Percentiles rank a stretch among this genome's conserved stretches.
These are phyloP conservation scores for Ovis canadensis DNA, from an alignment of 2,113 vertebrate genomes.

Conservation along the genomic window DNA sequence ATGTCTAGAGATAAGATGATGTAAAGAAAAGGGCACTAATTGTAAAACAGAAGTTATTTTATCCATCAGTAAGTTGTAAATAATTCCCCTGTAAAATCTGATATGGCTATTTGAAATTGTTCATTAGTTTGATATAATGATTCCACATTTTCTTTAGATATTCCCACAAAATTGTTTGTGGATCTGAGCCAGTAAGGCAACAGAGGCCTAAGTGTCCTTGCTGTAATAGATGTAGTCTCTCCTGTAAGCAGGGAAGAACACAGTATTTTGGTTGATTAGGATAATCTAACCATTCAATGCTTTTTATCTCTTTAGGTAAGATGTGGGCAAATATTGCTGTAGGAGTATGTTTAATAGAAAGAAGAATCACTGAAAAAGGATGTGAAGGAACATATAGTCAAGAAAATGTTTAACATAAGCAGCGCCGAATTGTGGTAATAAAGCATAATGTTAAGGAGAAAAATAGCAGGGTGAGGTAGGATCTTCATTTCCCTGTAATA, in stretches of 20 bases:
- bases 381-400: not conserved
- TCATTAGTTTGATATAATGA: not conserved
- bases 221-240: not conserved
- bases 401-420: not conserved
- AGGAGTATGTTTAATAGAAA: not conserved
- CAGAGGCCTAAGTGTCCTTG: not conserved
- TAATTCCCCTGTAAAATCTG: not conserved
- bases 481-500: not conserved
- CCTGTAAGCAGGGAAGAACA: not conserved
- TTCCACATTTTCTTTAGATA: not conserved
- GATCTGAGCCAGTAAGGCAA: not conserved
- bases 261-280: not conserved
- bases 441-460: not conserved
- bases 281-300: not conserved
- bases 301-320: not conserved
- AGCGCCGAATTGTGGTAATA: not conserved
- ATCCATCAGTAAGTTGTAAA: not conserved
- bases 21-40: not conserved
- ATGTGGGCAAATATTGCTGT: not conserved
- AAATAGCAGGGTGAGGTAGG: not conserved
- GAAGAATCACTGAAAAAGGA: not conserved
- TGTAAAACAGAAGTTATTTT: not conserved
- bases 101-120: not conserved
- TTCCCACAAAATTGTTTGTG: not conserved
- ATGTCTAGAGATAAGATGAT: not conserved